These are phyloP conservation scores for Conus ventricosus DNA, from an alignment of 1,140 invertebrate genomes.

Conservation along the genomic window DNA sequence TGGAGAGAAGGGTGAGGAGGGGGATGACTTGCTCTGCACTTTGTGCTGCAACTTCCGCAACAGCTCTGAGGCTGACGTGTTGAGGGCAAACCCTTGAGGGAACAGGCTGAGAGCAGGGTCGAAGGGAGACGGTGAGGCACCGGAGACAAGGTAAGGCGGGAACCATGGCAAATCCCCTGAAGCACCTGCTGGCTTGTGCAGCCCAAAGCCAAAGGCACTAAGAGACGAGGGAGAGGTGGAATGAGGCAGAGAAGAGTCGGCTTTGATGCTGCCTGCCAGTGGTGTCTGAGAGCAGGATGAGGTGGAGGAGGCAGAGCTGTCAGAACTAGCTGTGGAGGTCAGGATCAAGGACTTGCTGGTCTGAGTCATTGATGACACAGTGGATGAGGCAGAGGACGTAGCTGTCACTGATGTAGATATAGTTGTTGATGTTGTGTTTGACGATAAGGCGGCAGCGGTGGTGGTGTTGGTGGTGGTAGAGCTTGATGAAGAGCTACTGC, in stretches of 20 bases:
- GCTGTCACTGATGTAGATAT: conserved; percentile 23
- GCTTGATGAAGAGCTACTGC: background rate
- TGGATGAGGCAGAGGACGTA: conserved; percentile 2
- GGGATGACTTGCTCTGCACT: conserved; percentile 65
- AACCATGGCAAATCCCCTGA: conserved; percentile 53
- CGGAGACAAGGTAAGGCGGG: conserved; percentile 51
- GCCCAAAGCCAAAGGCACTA: conserved; percentile 45
- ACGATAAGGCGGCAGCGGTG: background rate
- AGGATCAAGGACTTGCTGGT: conserved; percentile 25
- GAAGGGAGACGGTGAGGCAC: conserved; percentile 41
- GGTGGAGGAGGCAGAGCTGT: conserved; percentile 35
- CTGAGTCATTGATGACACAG: conserved; percentile 7
- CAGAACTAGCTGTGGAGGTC: conserved; percentile 14
- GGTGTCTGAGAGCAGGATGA: conserved; percentile 21
- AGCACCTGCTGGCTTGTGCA: conserved; percentile 34
- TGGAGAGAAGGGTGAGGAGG: conserved; percentile 27
- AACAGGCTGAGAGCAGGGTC: conserved; percentile 52
- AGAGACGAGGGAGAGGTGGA: conserved; percentile 25
- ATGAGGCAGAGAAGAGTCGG: background rate
- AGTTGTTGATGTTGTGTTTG: conserved; percentile 5
- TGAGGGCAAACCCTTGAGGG: conserved; percentile 64
- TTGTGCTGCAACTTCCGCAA: conserved; percentile 73
- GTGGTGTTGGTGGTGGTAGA: conserved; percentile 20
- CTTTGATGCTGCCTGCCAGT: background rate
- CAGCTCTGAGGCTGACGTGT: conserved; percentile 72